Base-by-base conservation (phyloP, 2,797 vertebrate species). In the Lagocephalus sceleratus region DNA sequence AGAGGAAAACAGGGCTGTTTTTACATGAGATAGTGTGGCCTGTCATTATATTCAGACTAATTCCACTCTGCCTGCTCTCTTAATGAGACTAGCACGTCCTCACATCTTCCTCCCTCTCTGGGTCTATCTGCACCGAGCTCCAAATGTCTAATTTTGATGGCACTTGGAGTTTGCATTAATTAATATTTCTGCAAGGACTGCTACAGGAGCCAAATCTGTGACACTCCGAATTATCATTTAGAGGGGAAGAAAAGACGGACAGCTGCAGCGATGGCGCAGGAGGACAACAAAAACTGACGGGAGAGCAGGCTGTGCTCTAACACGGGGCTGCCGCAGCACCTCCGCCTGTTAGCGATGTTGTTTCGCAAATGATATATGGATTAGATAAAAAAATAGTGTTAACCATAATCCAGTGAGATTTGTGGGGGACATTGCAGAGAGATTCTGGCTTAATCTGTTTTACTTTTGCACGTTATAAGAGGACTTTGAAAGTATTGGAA, bases 41-140 rank as follows among this genome's bases (percentile, higher is more conserved):
- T 95, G 94, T 98, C 97, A 99, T 99, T 98, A 98, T 96, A 98
- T 97, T 98, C 94, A 93, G 92, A 94, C 95, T 99, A 98, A 98
- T 99, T 99, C 95, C 94, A 95, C 96, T 96, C 95, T 97, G 96
- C 95, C 93, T 93, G 94, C 93, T 94, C 93, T 92, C 94, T 95
- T 99, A 98, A 99, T 98, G 95, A 98, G 95, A 96, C 91, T 92
- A 93, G 94, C 92, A 90, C 93, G 89, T 97, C 93, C 93, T 95
- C 93, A 89, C 93, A 93, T 94, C 93, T 81, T 78, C 71, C 81
- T 47, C 72, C 32, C 64, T 66, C 62, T 66, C 93, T 5, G n/a
- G 17, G 6, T 91, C 90, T 74, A 76, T 84, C 92, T 95, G 91
- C 48, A n/a, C 10, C n/a, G 46, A 50, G 66, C 92, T 92, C 92